phyloP scores from a whole-genome alignment of 1,140 invertebrate species.

The Apis cerana region DNA sequence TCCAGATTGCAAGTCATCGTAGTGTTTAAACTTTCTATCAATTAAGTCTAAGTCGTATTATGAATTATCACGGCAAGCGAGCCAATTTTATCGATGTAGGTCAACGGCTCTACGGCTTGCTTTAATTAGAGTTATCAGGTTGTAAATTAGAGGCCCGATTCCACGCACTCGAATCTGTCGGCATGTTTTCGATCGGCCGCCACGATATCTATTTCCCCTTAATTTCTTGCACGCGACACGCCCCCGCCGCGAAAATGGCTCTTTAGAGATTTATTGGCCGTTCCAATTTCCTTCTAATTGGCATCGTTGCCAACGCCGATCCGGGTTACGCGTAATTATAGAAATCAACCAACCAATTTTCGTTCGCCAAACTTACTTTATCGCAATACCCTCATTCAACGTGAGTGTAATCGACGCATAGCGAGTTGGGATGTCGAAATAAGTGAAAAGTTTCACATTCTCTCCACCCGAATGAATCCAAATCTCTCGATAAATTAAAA shows the following conservation, averaged over 20 bases:
- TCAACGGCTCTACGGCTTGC: neutral
- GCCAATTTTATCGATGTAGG: too few species aligned
- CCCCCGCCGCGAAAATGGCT: slow-evolving; percentile 14
- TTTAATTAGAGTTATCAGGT: neutral
- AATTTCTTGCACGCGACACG: slow-evolving; percentile 24
- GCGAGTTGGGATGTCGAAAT: too few species aligned
- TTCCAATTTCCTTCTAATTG: slow-evolving; percentile 44
- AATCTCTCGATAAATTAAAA: too few species aligned
- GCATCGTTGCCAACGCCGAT: slow-evolving; percentile 7
- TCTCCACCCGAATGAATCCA: too few species aligned
- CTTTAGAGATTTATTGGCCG: slow-evolving; percentile 10
- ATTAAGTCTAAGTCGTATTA: neutral
- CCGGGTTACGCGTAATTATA: slow-evolving; percentile 21
- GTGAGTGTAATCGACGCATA: too few species aligned
- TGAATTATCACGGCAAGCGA: neutral
- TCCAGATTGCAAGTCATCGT: too few species aligned
- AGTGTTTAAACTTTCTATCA: neutral
- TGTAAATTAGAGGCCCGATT: neutral
- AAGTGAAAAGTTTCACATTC: too few species aligned
- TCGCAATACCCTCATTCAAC: neutral
- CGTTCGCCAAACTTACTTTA: neutral
- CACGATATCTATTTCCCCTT: neutral
- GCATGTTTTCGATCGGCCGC: neutral
- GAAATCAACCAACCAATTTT: slow-evolving; percentile 9
- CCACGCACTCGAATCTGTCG: neutral